These are phyloP conservation scores for Spea multiplicata DNA, from an alignment of 2,113 vertebrate genomes.

Conservation along the genomic window DNA sequence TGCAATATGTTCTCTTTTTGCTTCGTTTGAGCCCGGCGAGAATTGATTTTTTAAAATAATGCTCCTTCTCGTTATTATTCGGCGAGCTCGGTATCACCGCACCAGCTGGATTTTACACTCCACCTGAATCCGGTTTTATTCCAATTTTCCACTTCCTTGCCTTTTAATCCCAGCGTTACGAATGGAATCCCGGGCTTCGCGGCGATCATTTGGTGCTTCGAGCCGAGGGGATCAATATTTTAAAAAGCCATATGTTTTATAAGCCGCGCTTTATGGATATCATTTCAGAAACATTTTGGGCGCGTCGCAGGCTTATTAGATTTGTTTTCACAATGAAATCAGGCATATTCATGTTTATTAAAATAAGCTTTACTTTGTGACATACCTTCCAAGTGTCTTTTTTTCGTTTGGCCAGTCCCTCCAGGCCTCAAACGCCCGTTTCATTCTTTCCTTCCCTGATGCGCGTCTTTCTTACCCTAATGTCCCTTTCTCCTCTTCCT, in stretches of 20 bases:
- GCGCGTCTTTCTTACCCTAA: no score
- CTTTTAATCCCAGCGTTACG: slow-evolving; percentile 68
- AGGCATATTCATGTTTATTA: no score
- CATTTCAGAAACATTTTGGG: neutral
- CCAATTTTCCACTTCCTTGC: slow-evolving; percentile 74
- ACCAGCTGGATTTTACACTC: slow-evolving; percentile 65
- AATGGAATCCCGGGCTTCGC: slow-evolving; percentile 64
- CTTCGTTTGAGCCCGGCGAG: slow-evolving; percentile 35
- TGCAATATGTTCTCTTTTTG: slow-evolving; percentile 45
- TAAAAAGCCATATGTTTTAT: slow-evolving; percentile 69
- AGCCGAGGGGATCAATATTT: slow-evolving; percentile 71
- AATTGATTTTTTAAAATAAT: slow-evolving; percentile 54
- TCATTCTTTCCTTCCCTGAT: no score
- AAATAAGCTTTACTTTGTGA: no score
- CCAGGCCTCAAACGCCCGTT: no score
- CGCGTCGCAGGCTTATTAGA: neutral
- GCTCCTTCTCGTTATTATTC: slow-evolving; percentile 56
- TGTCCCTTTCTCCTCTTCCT: no score
- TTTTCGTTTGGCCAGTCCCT: no score
- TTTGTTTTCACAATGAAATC: no score
- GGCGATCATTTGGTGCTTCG: slow-evolving; percentile 65
- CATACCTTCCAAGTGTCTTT: no score
- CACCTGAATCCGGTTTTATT: slow-evolving; percentile 66
- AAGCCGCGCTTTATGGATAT: slow-evolving; percentile 56
- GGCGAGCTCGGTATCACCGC: slow-evolving; percentile 52